phyloP scores from a whole-genome alignment of 23 tunicate genomes.

The Trididemnum clinides region DNA sequence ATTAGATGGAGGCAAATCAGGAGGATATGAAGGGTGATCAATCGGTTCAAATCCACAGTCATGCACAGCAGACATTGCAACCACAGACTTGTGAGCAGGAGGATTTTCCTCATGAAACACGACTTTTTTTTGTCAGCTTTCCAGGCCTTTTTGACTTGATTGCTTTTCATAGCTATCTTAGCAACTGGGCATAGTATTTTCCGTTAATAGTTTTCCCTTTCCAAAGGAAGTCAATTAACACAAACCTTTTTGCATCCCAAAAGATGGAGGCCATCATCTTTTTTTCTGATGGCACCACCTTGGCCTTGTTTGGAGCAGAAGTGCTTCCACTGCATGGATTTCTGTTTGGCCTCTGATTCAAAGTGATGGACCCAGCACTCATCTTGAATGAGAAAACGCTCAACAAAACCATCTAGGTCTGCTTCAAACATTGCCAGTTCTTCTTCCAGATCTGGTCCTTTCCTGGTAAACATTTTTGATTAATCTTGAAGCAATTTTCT shows the following conservation, averaged over 20 bases:
- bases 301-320: neutral
- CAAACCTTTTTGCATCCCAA: neutral
- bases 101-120: no score
- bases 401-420: no score
- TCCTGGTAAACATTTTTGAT: no score
- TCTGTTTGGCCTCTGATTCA: neutral
- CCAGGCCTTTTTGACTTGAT: neutral
- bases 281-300: neutral
- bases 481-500: no score
- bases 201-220: neutral
- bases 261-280: neutral
- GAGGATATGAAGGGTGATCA: no score
- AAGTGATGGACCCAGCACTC: neutral
- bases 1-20: no score
- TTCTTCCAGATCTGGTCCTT: no score
- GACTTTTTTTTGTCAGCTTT: neutral
- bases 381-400: neutral
- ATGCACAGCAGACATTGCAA: no score
- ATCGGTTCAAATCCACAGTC: no score
- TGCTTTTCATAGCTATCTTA: neutral
- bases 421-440: no score
- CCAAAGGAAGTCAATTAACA: neutral
- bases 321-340: neutral
- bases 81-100: no score
- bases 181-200: no score